These are phyloP conservation scores for Protonemura montana DNA, from an alignment of 2,888 invertebrate species.

Conservation along the genomic window DNA sequence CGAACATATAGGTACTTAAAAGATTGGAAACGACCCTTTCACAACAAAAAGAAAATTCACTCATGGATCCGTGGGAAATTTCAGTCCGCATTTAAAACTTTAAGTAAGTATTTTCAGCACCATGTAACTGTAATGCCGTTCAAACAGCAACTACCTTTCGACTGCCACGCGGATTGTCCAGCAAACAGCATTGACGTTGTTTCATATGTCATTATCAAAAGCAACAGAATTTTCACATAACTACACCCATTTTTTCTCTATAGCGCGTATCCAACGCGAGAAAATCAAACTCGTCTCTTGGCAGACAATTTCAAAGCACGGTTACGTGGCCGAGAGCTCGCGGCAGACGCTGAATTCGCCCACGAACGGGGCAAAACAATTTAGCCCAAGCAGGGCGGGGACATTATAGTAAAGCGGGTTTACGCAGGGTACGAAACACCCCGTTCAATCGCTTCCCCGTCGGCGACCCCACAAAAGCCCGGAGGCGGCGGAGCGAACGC, in stretches of 20 bases:
- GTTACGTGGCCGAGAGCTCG: background rate
- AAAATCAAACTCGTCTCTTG: conserved; percentile 28
- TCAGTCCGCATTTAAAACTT: background rate
- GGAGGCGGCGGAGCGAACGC: conserved; percentile 7
- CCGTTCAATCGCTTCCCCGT: conserved; percentile 28
- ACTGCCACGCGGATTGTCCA: conserved; percentile 30
- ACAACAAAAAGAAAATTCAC: background rate
- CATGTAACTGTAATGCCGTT: background rate
- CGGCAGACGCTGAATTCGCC: background rate
- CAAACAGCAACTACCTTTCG: conserved; percentile 26
- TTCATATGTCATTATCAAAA: background rate
- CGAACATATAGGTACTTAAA: background rate
- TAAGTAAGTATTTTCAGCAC: no score
- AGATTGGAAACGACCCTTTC: background rate
- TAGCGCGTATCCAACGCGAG: background rate
- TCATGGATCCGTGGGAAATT: background rate
- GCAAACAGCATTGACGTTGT: conserved; percentile 23
- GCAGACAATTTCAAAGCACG: conserved; percentile 15
- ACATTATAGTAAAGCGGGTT: conserved; percentile 39
- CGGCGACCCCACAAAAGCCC: conserved; percentile 7
- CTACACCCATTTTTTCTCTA: conserved; percentile 25
- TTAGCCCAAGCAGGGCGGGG: conserved; percentile 9
- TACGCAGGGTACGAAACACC: conserved; percentile 40
- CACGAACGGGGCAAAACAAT: conserved; percentile 40
- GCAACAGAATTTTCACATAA: conserved; percentile 29